Evolutionary conservation across 2,888 invertebrate genomes (phyloP).

Genomic region (Drosophila gaucha): DNA sequence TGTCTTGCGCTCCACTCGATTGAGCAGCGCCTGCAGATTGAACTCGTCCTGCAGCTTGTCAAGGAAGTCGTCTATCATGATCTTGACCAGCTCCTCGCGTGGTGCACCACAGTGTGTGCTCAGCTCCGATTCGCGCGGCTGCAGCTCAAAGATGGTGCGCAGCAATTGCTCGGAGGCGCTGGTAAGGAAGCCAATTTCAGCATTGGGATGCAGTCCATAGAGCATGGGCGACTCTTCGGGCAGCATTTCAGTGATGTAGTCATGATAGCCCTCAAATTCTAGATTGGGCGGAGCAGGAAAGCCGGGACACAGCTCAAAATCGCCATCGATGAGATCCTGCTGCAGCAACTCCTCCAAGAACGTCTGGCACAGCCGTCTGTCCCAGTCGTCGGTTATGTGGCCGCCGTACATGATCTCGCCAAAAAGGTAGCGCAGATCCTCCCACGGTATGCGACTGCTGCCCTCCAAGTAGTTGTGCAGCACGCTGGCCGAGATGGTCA

Average conservation of each 20-base stretch:
- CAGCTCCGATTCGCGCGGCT: slow-evolving; percentile 90
- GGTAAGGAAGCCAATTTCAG: slow-evolving; percentile 97
- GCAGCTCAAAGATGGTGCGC: slow-evolving; percentile 94
- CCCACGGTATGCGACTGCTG: slow-evolving; percentile 96
- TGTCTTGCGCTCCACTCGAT: slow-evolving; percentile 94
- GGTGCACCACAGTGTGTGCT: slow-evolving; percentile 87
- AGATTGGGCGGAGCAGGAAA: slow-evolving; percentile 95
- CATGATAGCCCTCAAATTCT: slow-evolving; percentile 94
- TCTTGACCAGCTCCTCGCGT: slow-evolving; percentile 91
- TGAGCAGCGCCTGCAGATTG: slow-evolving; percentile 93
- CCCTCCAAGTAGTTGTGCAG: slow-evolving; percentile 96
- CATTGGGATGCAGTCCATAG: slow-evolving; percentile 97
- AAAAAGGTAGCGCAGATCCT: slow-evolving; percentile 96
- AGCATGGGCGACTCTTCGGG: slow-evolving; percentile 95
- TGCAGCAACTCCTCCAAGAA: slow-evolving; percentile 95
- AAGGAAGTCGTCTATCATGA: slow-evolving; percentile 92
- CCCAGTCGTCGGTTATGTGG: slow-evolving; percentile 99
- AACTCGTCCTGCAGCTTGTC: slow-evolving; percentile 97
- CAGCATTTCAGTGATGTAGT: slow-evolving; percentile 93
- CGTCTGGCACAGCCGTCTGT: slow-evolving; percentile 93
- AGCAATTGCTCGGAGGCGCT: slow-evolving; percentile 93
- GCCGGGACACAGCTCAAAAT: slow-evolving; percentile 92
- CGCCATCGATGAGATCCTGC: slow-evolving; percentile 94
- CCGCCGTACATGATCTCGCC: slow-evolving; percentile 99
- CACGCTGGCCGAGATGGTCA: slow-evolving; percentile 96